Conservation (phyloP, 2,797 vertebrate genomes). For the Triplophysa yarkandensis region DNA sequence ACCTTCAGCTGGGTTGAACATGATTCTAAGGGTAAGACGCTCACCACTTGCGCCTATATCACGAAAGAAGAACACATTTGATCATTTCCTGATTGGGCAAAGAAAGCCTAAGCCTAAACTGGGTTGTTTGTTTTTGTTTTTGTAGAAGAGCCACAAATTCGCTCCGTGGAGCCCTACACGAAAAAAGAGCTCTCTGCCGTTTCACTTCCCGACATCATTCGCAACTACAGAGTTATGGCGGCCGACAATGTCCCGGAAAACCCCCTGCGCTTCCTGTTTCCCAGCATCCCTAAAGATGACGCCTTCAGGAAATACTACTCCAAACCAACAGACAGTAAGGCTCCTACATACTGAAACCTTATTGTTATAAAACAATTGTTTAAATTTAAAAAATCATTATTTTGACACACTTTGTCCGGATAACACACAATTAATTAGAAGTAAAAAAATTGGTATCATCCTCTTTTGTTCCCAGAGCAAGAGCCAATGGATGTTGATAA, state of each 20-base stretch:
- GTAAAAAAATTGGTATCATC: not conserved
- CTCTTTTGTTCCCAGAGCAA: conserved; percentile 68
- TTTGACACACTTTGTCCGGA: too few species aligned
- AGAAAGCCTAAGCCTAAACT: too few species aligned
- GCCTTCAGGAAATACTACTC: conserved; percentile 96
- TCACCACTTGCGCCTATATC: too few species aligned
- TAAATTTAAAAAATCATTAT: too few species aligned
- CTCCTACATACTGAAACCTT: not conserved
- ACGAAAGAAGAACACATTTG: too few species aligned
- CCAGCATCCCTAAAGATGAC: conserved; percentile 86
- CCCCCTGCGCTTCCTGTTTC: conserved; percentile 91
- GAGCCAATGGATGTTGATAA: conserved; percentile 92
- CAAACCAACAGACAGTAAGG: conserved; percentile 87
- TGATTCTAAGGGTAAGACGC: conserved; percentile 53
- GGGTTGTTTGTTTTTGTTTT: not conserved
- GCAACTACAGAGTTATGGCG: conserved; percentile 97
- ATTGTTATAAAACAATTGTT: too few species aligned
- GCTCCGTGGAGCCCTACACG: conserved; percentile 95
- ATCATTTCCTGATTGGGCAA: too few species aligned
- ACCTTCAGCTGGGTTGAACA: conserved; percentile 88
- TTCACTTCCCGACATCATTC: conserved; percentile 93
- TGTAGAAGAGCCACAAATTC: conserved; percentile 81
- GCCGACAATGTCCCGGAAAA: conserved; percentile 96
- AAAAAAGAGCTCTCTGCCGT: conserved; percentile 93
- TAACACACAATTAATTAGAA: too few species aligned